Conservation (phyloP, 2,113 vertebrate species). For the Micromys minutus region DNA sequence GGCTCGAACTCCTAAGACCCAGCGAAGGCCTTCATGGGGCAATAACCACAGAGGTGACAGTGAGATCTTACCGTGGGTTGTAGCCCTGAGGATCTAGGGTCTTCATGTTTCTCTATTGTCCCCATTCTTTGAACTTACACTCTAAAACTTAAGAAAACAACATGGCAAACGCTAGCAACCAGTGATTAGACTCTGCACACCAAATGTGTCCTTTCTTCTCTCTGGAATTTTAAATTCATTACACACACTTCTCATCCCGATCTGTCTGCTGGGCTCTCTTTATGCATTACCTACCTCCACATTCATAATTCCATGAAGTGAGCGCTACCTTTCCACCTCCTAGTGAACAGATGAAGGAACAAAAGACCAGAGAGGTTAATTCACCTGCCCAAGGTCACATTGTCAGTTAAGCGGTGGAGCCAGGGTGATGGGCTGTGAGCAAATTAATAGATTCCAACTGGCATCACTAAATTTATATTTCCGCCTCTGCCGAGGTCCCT, state of each 20-base stretch:
- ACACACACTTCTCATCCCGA: neutral
- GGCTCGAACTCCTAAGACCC: neutral
- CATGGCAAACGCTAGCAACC: neutral
- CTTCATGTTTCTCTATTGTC: accelerated
- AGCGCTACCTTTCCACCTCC: neutral
- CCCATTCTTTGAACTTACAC: neutral
- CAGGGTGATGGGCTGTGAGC: slow-evolving; percentile 65
- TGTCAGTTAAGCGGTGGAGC: neutral
- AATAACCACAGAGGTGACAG: accelerated
- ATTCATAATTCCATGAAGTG: neutral
- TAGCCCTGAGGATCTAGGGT: neutral
- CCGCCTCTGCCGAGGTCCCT: slow-evolving; percentile 84
- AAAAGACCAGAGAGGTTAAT: slow-evolving; percentile 65
- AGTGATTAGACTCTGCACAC: neutral
- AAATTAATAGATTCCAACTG: slow-evolving; percentile 87
- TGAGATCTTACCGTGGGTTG: accelerated
- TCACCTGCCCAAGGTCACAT: slow-evolving; percentile 66
- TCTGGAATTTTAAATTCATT: no score
- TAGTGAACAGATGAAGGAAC: slow-evolving; percentile 9
- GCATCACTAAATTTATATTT: slow-evolving; percentile 85
- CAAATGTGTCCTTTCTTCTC: slow-evolving; percentile 26
- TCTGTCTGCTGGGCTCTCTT: neutral
- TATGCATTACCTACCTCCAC: neutral
- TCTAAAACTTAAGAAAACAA: neutral
- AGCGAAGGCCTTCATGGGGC: accelerated